Base-by-base conservation (phyloP, 2,797 vertebrate genomes). In the Karalla daura region DNA sequence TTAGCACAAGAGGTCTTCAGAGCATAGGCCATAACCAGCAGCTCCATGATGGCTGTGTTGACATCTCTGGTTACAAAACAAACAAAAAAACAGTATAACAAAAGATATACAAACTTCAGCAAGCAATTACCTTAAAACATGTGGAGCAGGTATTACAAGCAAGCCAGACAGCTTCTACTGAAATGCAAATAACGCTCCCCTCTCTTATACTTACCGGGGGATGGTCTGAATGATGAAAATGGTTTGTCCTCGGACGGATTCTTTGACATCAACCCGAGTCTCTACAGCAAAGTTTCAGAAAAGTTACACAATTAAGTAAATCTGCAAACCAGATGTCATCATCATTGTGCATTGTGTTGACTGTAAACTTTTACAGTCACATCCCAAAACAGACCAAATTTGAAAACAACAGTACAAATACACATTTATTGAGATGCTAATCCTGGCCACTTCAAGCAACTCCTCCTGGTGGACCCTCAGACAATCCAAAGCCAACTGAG, bases 181-280 rank as follows among this genome's bases (percentile, higher is more conserved):
- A 5, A 15, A 12, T 56, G 5, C 3, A 33, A 36, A 15, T 8
- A 2, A 2, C 17, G 17, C 0, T 8, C 1, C 6, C 21, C 21
- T 33, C 18, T 51, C 8, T 20, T 4, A n/a, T n/a, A 44, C 76
- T 93, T 74, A 99, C 98, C 97, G 95, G 67, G 97, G 97, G 79
- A 99, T 98, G 10, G 98, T 99, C 87, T 99, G 98, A 66, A 99
- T 99, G 75, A 99, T 99, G 90, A 99, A 99, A 81, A 99, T 95
- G 30, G 98, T 97, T 82, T 99, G 97, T 28, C 98, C 98, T 50
- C 98, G 95, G 35, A 99, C 98, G 0, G 98, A 99, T 70, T 99
- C 97, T 82, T 99, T 97, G 35, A 99, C 98, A 88, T 99, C 97
- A 61, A 99, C 98, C 94, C 98, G 94, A 7, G 98, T 99, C 91